Conservation (phyloP, 2,113 vertebrate genomes). For the Cebidichthys violaceus region DNA sequence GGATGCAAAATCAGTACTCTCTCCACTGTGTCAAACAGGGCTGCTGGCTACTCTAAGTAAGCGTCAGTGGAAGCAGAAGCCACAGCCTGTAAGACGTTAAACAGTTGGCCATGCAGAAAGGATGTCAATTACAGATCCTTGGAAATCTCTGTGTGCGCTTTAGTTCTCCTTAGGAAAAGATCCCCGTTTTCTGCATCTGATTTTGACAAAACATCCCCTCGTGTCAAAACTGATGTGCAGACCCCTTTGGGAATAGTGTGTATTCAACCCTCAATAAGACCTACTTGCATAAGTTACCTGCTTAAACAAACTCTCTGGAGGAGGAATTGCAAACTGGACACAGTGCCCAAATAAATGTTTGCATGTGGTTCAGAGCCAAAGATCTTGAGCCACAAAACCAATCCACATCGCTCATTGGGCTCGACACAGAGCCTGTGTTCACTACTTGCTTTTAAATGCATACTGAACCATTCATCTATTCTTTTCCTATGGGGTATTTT, state of each 20-base stretch:
- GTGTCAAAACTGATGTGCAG: conserved; percentile 50
- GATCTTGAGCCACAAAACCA: conserved; percentile 68
- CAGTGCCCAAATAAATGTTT: conserved; percentile 81
- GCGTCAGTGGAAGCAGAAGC: conserved; percentile 25
- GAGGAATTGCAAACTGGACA: conserved; percentile 67
- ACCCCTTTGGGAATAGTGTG: conserved; percentile 47
- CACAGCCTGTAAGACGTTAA: conserved; percentile 16
- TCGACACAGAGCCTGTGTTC: conserved; percentile 59
- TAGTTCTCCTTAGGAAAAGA: background rate
- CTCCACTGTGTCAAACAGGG: conserved; percentile 14
- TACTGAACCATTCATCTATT: conserved; percentile 58
- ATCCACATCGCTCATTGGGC: conserved; percentile 40
- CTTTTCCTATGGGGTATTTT: conserved; percentile 40
- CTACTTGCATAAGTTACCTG: conserved; percentile 74
- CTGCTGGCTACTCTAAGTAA: conserved; percentile 21
- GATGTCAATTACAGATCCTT: background rate
- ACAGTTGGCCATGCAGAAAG: background rate
- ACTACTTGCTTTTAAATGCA: conserved; percentile 42
- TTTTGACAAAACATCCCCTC: conserved; percentile 54
- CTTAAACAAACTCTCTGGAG: conserved; percentile 70
- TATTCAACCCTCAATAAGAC: conserved; percentile 60
- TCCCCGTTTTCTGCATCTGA: background rate
- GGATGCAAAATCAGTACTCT: conserved; percentile 6
- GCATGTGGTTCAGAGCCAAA: conserved; percentile 74
- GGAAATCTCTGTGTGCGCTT: background rate